Percentiles rank a stretch among this genome's conserved stretches.
Evolutionary conservation across 2,888 invertebrate species (phyloP).

Genomic region (Anarsia innoxiella): DNA sequence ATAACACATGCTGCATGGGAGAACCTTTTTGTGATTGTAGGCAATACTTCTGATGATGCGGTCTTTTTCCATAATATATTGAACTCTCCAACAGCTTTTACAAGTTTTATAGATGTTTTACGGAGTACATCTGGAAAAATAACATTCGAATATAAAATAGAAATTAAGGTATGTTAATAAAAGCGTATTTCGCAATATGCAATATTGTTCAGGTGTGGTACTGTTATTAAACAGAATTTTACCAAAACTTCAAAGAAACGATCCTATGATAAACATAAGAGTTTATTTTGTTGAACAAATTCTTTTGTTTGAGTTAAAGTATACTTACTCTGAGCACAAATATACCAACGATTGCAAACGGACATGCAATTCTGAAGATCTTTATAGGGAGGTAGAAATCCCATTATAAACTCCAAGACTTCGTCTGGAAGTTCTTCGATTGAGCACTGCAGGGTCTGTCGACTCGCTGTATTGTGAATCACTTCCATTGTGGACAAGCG

Average conservation of each 20-base stretch:
- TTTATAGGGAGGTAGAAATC: conserved; percentile 91
- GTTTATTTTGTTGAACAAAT: too few relatives aligned
- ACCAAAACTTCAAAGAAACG: too few relatives aligned
- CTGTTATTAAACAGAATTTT: too few relatives aligned
- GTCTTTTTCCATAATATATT: conserved; percentile 84
- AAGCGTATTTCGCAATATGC: background rate
- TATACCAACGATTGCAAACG: conserved; percentile 92
- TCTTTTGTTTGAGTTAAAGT: too few relatives aligned
- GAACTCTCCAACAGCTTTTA: conserved; percentile 84
- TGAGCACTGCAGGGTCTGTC: conserved; percentile 46
- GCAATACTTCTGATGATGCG: conserved; percentile 73
- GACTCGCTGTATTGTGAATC: conserved; percentile 41
- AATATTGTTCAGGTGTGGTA: background rate
- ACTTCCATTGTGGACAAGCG: conserved; percentile 43
- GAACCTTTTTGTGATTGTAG: conserved; percentile 92
- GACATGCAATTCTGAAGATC: conserved; percentile 90
- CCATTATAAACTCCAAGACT: conserved; percentile 93
- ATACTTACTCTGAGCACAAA: conserved; percentile 88
- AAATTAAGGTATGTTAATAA: background rate
- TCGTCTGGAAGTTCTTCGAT: conserved; percentile 91
- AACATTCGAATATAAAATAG: background rate
- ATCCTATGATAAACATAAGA: too few relatives aligned
- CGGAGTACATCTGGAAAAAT: conserved; percentile 81
- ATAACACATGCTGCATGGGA: conserved; percentile 92
- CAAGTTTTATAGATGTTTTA: conserved; percentile 82